Evolutionary conservation across 2,888 invertebrate species (phyloP).

Genomic region (Rosalia funebris): DNA sequence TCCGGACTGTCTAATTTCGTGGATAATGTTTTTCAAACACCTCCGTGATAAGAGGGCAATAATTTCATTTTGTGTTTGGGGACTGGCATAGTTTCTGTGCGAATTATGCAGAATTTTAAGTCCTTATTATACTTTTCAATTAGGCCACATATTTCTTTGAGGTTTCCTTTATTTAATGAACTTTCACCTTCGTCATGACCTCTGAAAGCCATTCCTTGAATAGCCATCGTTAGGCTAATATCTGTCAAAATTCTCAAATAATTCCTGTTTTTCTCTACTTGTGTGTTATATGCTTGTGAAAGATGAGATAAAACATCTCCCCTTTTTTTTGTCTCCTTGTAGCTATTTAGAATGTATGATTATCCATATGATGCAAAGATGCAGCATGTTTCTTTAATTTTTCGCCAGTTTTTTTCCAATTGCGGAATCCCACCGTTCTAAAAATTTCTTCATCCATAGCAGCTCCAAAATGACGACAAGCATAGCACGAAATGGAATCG

Average conservation of each 20-base stretch:
- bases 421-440: conserved; percentile 4
- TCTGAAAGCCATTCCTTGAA: conserved; percentile 42
- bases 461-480: conserved; percentile 17
- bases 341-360: conserved; percentile 1
- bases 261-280: conserved; percentile 25
- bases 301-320: conserved; percentile 17
- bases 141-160: conserved; percentile 46
- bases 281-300: conserved; percentile 6
- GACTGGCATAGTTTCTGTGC: conserved; percentile 8
- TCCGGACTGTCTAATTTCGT: conserved; percentile 20
- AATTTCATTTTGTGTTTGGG: conserved; percentile 9
- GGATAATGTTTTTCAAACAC: conserved; percentile 4
- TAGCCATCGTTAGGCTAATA: conserved; percentile 23
- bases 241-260: conserved; percentile 25
- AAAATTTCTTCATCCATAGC: not conserved
- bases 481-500: conserved; percentile 17
- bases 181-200: conserved; percentile 45
- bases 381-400: conserved; percentile 14
- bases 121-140: conserved; percentile 36
- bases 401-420: conserved; percentile 19
- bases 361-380: conserved; percentile 13
- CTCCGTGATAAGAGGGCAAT: not conserved
- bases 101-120: not conserved
- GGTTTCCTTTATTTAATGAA: conserved; percentile 44
- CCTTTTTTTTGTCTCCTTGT: conserved; percentile 16